Conservation (phyloP, 2,113 vertebrate species). For the Centropristis striata region DNA sequence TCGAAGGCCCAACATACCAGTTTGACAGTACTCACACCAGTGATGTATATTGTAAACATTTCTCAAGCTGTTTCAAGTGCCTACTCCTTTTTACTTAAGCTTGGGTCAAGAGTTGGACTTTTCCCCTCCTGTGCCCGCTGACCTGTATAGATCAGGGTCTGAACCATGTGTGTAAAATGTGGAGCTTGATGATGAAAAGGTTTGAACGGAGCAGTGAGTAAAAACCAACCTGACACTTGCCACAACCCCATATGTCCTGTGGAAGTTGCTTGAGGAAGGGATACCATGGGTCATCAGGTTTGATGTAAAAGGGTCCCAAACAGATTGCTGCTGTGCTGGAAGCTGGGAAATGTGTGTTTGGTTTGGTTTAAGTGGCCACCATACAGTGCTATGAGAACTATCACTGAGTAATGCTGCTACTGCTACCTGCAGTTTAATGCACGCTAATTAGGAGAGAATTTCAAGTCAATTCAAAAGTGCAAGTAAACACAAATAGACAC, state of each 20-base stretch:
- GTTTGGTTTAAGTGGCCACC: background rate
- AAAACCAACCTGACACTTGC: constrained; percentile 23
- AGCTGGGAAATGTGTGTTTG: background rate
- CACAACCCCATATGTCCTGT: background rate
- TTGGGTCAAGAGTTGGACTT: constrained; percentile 31
- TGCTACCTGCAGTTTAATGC: background rate
- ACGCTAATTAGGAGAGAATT: too few relatives aligned
- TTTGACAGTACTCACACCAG: background rate
- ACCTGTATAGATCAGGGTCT: constrained; percentile 43
- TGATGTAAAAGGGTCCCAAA: constrained; percentile 23
- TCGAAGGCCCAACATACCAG: background rate
- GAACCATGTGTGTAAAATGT: constrained; percentile 15
- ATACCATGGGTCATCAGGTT: constrained; percentile 7
- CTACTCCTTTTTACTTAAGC: constrained; percentile 6
- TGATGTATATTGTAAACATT: constrained; percentile 25
- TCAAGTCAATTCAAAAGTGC: too few relatives aligned
- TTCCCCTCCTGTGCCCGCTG: constrained; percentile 31
- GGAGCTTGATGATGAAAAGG: constrained; percentile 41
- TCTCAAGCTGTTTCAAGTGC: constrained; percentile 27
- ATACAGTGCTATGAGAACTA: background rate
- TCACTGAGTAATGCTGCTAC: too few relatives aligned
- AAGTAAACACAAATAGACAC: too few relatives aligned
- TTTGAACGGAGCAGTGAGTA: constrained; percentile 26
- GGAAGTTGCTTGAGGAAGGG: background rate
- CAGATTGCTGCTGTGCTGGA: background rate